A percentile compares a stretch with the other conserved stretches of the same genome.
phyloP scores from a whole-genome alignment of 2,888 invertebrate genomes.

The Salpingus planirostris region DNA sequence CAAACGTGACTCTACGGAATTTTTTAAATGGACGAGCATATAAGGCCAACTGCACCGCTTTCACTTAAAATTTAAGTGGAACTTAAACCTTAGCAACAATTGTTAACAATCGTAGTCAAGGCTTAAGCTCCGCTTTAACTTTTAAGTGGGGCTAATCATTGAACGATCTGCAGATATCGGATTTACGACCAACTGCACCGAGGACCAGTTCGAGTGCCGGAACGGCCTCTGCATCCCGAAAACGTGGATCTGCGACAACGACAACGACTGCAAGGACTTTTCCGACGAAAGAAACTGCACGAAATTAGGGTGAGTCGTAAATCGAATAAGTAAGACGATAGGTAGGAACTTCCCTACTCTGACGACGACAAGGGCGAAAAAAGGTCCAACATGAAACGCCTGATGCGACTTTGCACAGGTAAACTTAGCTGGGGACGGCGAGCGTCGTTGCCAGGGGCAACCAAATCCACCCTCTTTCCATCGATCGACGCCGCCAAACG shows the following conservation, averaged over 20 bases:
- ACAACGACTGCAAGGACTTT: slow-evolving; percentile 72
- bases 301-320: slow-evolving; percentile 56
- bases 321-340: no score
- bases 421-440: slow-evolving; percentile 15
- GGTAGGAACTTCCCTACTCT: no score
- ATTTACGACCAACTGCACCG: slow-evolving; percentile 51
- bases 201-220: slow-evolving; percentile 64
- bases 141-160: slow-evolving; percentile 5
- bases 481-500: slow-evolving; percentile 15
- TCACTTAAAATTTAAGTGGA: no score
- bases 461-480: slow-evolving; percentile 15
- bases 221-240: slow-evolving; percentile 71
- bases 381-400: neutral
- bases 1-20: no score
- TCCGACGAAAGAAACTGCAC: slow-evolving; percentile 72
- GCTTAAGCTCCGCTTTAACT: no score
- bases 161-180: no score
- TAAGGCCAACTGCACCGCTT: no score
- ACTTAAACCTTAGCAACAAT: no score
- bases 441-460: slow-evolving; percentile 13
- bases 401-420: slow-evolving; percentile 5
- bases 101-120: no score
- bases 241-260: slow-evolving; percentile 66
- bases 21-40: no score
- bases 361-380: no score